phyloP scores from a whole-genome alignment of 2,797 vertebrate species.

The Pseudochirops cupreus region DNA sequence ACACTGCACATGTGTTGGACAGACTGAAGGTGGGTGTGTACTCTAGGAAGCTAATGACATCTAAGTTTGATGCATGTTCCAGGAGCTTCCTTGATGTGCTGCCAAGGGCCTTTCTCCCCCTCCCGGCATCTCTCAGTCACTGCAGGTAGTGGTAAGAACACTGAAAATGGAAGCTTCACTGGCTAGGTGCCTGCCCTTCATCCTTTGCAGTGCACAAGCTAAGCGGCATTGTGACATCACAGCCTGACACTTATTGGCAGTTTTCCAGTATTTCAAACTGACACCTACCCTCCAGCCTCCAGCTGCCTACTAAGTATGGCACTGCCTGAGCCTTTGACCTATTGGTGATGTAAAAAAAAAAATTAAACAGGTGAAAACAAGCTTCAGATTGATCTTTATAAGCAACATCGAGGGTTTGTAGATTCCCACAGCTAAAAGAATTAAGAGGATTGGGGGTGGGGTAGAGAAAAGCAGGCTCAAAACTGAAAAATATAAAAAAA shows the following conservation, averaged over 20 bases:
- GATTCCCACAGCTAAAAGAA: background rate
- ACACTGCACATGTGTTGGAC: background rate
- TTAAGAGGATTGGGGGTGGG: background rate
- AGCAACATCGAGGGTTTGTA: background rate
- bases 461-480: background rate
- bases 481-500: background rate
- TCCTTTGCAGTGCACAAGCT: background rate
- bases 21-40: background rate
- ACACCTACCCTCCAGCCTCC: background rate
- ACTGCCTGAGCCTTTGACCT: background rate
- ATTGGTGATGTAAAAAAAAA: background rate
- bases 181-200: background rate
- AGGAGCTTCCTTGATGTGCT: background rate
- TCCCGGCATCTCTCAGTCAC: background rate
- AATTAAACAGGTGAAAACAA: background rate
- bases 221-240: background rate
- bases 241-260: background rate
- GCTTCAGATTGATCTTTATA: background rate
- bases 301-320: background rate
- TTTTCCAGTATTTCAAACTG: background rate
- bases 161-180: background rate
- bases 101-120: background rate
- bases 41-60: rapidly evolving
- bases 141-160: rapidly evolving
- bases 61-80: background rate